Evolutionary conservation across 2,888 invertebrate genomes (phyloP), one percentile per base, ranked within the genome.

Genomic region (Scaeva pyrastri): DNA sequence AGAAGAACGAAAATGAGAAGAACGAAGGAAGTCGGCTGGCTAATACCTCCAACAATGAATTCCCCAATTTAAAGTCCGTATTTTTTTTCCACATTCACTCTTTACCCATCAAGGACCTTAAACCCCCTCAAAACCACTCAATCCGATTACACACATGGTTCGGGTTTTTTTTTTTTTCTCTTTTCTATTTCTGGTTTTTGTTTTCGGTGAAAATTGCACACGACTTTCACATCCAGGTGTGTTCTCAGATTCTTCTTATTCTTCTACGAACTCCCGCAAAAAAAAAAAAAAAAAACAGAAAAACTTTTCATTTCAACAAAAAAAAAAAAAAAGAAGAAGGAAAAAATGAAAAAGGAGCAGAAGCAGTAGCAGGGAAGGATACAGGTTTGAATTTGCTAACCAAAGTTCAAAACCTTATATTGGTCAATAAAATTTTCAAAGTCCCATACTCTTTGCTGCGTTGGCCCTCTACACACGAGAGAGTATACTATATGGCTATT

Each of bases 341-440:
- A 48, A 50, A 55, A 64, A 75, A 64, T 55, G 14, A 26, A 41
- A 62, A 68, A 19, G 36, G 64, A 21, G 19, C 36, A 31, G 8
- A 31, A 31, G 31, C 31, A 11, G 43, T 7, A n/a, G 68, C 19
- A 16, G 66, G 16, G 19, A 64, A 43, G 68, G 23, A 66, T 66
- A 52, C 68, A 68, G 11, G 31, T 62, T 68, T 62, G 16, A 82
- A 86, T 82, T 82, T 86, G 81, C 81, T 66, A 82, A 82, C 82
- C 86, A 86, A 81, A 82, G 86, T 86, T 86, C 86, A 86, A 86
- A 86, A 82, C 86, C 86, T 86, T 86, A 86, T 78, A 82, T 82
- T 86, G 82, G 86, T 86, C 86, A 82, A 86, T 86, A 86, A 82
- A 86, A 86, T 82, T 86, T 86, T 73, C 39, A 71, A 74, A 86